Conservation (phyloP, 1,140 invertebrate species). For the Aphidius ervi region DNA sequence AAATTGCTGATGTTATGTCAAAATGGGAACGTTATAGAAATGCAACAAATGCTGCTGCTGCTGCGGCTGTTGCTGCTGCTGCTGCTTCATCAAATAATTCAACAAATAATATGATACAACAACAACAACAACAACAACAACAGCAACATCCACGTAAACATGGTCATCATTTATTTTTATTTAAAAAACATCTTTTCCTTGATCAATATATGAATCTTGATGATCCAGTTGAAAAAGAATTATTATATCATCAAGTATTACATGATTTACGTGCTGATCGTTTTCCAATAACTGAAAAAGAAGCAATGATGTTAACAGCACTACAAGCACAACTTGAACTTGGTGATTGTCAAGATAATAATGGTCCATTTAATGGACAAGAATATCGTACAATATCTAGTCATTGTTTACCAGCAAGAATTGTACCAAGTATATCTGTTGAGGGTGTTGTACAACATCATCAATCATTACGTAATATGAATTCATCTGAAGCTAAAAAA, state of each 20-base stretch:
- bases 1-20: constrained; percentile 90
- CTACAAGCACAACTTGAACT: constrained; percentile 89
- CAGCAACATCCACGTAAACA: constrained; percentile 50
- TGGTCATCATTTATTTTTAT: constrained; percentile 67
- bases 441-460: constrained; percentile 84
- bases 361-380: constrained; percentile 38
- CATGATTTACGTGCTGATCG: constrained; percentile 85
- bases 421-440: constrained; percentile 68
- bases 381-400: constrained; percentile 73
- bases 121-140: constrained; percentile 26
- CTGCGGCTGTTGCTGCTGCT: too few relatives aligned
- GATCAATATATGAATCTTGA: constrained; percentile 78
- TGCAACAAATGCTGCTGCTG: too few relatives aligned
- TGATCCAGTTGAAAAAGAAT: constrained; percentile 89
- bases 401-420: constrained; percentile 78
- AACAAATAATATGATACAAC: too few relatives aligned
- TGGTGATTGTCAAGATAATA: constrained; percentile 70
- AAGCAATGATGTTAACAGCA: constrained; percentile 91
- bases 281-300: constrained; percentile 86
- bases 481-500: constrained; percentile 80
- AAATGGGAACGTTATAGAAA: constrained; percentile 85
- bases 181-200: constrained; percentile 91
- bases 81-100: too few relatives aligned
- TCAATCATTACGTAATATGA: constrained; percentile 81
- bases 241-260: constrained; percentile 93